Evolutionary conservation across 2,888 invertebrate species (phyloP), one percentile per base, ranked within the genome.

Genomic region (Xanthia icteritia): DNA sequence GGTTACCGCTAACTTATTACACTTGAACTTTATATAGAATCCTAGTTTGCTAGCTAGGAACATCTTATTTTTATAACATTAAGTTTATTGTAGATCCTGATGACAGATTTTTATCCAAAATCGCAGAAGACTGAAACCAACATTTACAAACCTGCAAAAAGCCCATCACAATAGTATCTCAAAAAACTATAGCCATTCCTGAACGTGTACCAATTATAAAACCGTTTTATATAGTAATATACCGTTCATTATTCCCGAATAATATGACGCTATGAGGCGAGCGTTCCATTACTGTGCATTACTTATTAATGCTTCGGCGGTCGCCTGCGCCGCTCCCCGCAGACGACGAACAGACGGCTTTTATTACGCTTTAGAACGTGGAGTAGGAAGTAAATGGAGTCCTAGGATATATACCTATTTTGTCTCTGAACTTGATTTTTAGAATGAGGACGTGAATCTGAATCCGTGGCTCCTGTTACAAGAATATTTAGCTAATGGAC

Each of bases 231-330:
- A 86, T 65, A 84, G 84, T 82, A 77, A 82, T 81, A 78, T 78
- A 82, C 73, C 79, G 85, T 85, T 82, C 79, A 85, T 88, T 89
- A 89, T 88, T 83, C 68, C 58, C 77, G 70, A 81, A 85, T 80
- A 81, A 83, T 85, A 82, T 83, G 84, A 81, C 73, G 86, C 73
- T 61, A 70, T 65, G 85, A 78, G 76, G 81, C 76, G 87, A 86
- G 89, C 89, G 90, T 91, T 93, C 95, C 94, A 94, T 94, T 94
- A 94, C 92, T 86, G 91, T 85, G 90, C 94, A 94, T 94, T 93
- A 94, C 79, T 87, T 94, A 94, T 94, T 94, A 91, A 94, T 91
- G 91, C 89, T 75, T 69, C 61, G 78, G 87, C 77, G 84, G 86
- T 84, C 85, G 83, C 84, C 79, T 76, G 80, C 77, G 76, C 79